Evolutionary conservation across 2,113 vertebrate species (phyloP).

Genomic region (Laterallus jamaicensis): DNA sequence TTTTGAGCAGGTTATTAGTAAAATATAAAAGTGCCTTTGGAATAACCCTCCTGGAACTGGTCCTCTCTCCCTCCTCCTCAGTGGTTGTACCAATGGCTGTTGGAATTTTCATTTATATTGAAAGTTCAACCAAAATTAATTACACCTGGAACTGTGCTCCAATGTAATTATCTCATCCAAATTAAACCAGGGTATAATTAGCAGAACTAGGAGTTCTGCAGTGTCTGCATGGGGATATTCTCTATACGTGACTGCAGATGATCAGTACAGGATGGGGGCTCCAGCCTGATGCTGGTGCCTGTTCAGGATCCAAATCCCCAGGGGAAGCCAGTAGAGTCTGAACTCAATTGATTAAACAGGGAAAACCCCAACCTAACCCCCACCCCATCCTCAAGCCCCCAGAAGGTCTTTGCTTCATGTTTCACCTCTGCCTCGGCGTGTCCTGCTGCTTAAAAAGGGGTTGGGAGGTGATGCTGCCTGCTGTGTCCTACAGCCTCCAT

Average conservation of each 20-base stretch:
- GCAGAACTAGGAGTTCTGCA: not conserved
- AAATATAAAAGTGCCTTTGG: accelerated
- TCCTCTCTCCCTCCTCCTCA: accelerated
- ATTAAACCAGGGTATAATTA: not conserved
- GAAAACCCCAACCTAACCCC: no score
- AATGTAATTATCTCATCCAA: not conserved
- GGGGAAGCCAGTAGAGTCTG: not conserved
- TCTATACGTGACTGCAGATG: not conserved
- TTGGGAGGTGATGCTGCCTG: not conserved
- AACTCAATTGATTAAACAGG: not conserved
- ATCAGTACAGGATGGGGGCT: not conserved
- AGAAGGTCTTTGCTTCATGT: not conserved
- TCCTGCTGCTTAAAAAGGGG: not conserved
- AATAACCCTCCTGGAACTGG: accelerated
- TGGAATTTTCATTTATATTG: not conserved
- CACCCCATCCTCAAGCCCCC: not conserved
- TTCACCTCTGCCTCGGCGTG: not conserved
- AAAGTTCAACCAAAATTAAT: not conserved
- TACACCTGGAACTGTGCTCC: not conserved
- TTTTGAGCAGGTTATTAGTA: accelerated
- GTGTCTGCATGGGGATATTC: not conserved
- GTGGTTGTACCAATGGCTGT: not conserved
- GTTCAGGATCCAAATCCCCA: not conserved
- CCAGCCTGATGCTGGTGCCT: not conserved
- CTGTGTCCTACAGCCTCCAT: accelerated